Percentiles rank a stretch among this genome's conserved stretches.
Evolutionary conservation across 2,797 vertebrate species (phyloP).

Genomic region (Aselliscus stoliczkanus): DNA sequence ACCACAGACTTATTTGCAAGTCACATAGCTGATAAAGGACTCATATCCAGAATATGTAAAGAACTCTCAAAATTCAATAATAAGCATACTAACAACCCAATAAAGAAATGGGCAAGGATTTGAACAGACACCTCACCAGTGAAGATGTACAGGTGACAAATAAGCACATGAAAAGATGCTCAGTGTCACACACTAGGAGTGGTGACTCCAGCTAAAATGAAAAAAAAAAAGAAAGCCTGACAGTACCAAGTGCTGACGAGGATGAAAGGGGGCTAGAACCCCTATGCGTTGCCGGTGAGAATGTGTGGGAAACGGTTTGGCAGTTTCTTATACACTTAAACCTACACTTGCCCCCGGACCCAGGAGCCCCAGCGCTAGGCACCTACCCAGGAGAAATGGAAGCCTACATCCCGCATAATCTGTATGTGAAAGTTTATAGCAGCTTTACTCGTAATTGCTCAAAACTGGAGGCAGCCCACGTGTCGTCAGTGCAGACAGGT

Average conservation of each 20-base stretch:
- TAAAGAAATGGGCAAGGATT: neutral
- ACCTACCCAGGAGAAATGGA: no score
- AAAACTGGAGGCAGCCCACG: neutral
- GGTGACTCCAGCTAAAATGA: no score
- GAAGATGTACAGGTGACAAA: rapidly evolving
- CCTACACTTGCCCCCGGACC: rapidly evolving
- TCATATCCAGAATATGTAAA: neutral
- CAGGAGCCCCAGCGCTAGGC: rapidly evolving
- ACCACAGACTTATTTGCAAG: neutral
- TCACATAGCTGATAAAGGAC: neutral
- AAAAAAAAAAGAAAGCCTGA: no score
- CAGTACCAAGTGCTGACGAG: rapidly evolving
- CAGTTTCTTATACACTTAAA: neutral
- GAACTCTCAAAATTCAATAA: neutral
- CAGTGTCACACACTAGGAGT: rapidly evolving
- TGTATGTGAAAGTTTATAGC: neutral
- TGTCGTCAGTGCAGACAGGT: no score
- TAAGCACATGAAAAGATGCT: neutral
- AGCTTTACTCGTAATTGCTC: neutral
- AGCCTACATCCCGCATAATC: neutral
- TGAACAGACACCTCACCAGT: neutral
- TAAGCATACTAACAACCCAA: no score
- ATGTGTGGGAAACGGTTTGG: rapidly evolving
- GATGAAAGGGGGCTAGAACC: no score
- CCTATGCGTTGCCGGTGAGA: rapidly evolving